Evolutionary conservation across 2,113 vertebrate genomes (phyloP).

Genomic region (Pteruthius melanotis): DNA sequence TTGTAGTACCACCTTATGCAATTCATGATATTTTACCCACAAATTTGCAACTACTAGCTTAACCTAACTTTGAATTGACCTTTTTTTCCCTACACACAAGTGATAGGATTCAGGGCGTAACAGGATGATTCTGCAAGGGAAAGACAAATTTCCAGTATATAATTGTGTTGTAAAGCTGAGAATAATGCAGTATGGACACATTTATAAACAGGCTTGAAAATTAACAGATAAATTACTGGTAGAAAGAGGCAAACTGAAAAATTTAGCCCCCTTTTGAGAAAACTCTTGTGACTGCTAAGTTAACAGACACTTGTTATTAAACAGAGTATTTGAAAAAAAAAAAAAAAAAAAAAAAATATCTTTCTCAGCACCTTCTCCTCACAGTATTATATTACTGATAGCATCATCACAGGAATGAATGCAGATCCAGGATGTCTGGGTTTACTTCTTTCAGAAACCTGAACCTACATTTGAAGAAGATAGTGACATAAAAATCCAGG

Average conservation of each 20-base stretch:
- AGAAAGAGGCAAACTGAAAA: background rate
- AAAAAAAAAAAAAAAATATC: too few species aligned
- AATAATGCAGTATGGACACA: background rate
- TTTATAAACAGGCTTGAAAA: background rate
- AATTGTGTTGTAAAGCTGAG: background rate
- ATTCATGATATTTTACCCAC: background rate
- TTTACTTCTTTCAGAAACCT: conserved; percentile 29
- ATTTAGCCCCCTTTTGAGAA: background rate
- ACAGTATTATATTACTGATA: background rate
- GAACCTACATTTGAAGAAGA: background rate
- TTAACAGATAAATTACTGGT: background rate
- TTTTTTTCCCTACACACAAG: background rate
- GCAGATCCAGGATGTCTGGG: background rate
- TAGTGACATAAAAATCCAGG: background rate
- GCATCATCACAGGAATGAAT: background rate
- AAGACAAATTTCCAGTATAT: background rate
- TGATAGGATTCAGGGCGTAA: background rate
- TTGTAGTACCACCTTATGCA: background rate
- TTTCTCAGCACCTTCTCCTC: background rate
- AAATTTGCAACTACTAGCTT: background rate
- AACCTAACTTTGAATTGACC: background rate
- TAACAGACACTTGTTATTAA: background rate
- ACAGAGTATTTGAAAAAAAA: background rate
- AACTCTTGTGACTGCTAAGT: background rate
- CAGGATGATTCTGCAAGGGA: background rate